phyloP scores from a whole-genome alignment of 2,797 vertebrate species.

The Lithobates sylvaticus region DNA sequence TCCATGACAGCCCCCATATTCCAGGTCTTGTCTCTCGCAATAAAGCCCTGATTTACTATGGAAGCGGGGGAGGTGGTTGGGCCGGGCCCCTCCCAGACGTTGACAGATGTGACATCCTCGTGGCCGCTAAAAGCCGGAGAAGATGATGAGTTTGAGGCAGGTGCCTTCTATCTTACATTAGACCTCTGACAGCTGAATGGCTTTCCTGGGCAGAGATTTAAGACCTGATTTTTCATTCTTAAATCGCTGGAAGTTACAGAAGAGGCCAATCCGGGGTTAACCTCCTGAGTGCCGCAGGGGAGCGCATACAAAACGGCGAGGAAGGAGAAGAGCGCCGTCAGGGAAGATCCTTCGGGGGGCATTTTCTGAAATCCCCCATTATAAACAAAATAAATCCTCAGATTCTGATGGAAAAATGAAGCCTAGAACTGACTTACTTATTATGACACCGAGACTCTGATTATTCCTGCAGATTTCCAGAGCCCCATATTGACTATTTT shows the following conservation, averaged over 20 bases:
- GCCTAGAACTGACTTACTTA: too few relatives aligned
- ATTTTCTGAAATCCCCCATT: too few relatives aligned
- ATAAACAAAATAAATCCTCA: too few relatives aligned
- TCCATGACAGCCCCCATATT: neutral
- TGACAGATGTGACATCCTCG: slow-evolving; percentile 45
- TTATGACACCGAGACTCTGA: too few relatives aligned
- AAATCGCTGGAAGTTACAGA: slow-evolving; percentile 68
- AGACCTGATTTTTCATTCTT: slow-evolving; percentile 68
- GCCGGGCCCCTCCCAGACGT: neutral
- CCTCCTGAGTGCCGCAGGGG: neutral
- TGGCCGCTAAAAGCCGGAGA: slow-evolving; percentile 29
- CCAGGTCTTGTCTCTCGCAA: neutral
- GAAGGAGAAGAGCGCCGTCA: too few relatives aligned
- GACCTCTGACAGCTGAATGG: slow-evolving; percentile 78
- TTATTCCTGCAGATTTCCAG: too few relatives aligned
- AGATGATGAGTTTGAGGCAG: slow-evolving; percentile 37
- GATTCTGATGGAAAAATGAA: too few relatives aligned
- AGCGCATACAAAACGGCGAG: neutral
- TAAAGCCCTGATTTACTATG: neutral
- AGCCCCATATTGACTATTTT: too few relatives aligned
- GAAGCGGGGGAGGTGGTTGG: neutral
- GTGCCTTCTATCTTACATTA: slow-evolving; percentile 49
- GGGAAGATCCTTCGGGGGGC: too few relatives aligned
- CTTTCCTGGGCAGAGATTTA: slow-evolving; percentile 77
- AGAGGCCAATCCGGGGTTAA: slow-evolving; percentile 4